Base-by-base conservation (phyloP, 1,140 invertebrate genomes). In the Drosophila mauritiana region DNA sequence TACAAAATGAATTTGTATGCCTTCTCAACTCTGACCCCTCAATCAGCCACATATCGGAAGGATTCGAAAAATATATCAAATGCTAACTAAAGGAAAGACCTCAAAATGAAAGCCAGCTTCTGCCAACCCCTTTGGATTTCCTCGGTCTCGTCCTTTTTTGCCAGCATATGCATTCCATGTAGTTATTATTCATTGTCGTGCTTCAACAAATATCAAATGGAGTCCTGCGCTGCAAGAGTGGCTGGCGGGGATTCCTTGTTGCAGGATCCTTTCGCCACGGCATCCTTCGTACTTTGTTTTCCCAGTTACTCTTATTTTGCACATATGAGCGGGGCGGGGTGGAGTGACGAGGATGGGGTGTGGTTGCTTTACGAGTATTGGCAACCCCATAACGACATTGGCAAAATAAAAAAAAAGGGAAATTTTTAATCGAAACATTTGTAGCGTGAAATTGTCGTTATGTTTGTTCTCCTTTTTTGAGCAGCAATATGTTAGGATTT, bases 181-280 rank as follows among this genome's bases (percentile, higher is more conserved):
- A 83, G 83, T 88, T 86, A 86, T 86, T 86, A 86, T 86, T 86
- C 82, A 86, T 86, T 86, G 82, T 86, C 79, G 83, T 86, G 74
- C 75, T 88, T 88, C 62, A 61, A 62, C 79, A 82, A 88, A 86
- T 88, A 86, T 88, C 82, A 89, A 86, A 86, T 79, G 67, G 65
- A 73, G 79, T 86, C 76, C 73, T 62, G 43, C 40, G 57, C 27
- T 31, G 27, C 7, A 31, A 8, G 7, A 37, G 57, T 77, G 43
- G 72, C 78, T 84, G 57, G 76, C 62, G 64, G 55, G 55, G 39
- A 74, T 64, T 67, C 59, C 48, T 27, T 27, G 34, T 12, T 69
- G 27, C 63, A 13, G 11, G 2, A 17, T 45, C 37, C 36, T 67
- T 45, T 31, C 65, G 53, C n/a, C 52, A 31, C 31, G 27, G 55